Conservation (phyloP, 2,113 vertebrate species). For the Aspiorhynchus laticeps region DNA sequence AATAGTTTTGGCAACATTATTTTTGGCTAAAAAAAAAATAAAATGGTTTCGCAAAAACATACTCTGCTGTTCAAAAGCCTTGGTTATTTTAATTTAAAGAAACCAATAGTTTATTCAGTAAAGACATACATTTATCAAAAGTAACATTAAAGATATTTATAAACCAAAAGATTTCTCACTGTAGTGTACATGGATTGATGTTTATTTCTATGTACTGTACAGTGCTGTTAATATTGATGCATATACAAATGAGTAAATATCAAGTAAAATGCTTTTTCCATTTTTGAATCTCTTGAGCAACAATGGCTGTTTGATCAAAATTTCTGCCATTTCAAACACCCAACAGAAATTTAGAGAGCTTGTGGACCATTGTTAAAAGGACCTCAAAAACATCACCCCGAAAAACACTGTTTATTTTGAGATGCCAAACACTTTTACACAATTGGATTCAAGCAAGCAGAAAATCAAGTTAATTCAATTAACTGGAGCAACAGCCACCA, state of each 20-base stretch:
- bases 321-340: background rate
- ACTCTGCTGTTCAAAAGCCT: too few relatives aligned
- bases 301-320: background rate
- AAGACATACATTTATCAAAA: background rate
- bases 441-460: constrained; percentile 16
- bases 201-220: background rate
- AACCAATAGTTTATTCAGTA: background rate
- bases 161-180: background rate
- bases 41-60: too few relatives aligned
- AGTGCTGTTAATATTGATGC: background rate
- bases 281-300: too few relatives aligned
- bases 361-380: background rate
- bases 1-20: background rate
- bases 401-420: background rate
- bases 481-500: constrained; percentile 28
- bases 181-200: too few relatives aligned
- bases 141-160: background rate
- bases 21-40: too few relatives aligned
- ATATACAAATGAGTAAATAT: too few relatives aligned
- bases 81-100: too few relatives aligned
- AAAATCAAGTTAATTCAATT: constrained; percentile 39
- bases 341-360: background rate
- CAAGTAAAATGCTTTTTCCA: too few relatives aligned
- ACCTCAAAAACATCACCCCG: background rate
- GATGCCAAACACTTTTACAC: background rate